Base-by-base conservation (phyloP, 2,888 invertebrate species). In the Orthosia cruda region DNA sequence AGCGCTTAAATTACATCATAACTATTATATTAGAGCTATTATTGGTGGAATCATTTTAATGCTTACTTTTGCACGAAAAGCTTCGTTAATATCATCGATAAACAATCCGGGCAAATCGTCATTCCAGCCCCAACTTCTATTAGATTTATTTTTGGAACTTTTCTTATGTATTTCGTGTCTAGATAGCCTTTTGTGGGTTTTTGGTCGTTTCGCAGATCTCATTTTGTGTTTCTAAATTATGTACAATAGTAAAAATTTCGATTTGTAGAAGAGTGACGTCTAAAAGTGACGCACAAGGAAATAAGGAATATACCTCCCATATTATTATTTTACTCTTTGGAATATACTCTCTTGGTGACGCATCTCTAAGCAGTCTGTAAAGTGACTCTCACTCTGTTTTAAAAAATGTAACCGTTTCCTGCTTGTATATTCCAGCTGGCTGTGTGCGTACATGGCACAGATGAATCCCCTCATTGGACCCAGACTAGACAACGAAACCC, bases 401-500 rank as follows among this genome's bases (percentile, higher is more conserved):
- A 11, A 32, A 23, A 52, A 11, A 54, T 18, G 45, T 70, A 26
- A 71, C 13, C 16, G 12, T 62, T 15, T 40, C 13, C 94, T 98
- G 52, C 9, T 13, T 98, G 13, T 97, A 97, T 97, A 97, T 97
- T 93, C 63, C 95, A 98, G 98, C 95, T 99, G 99, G 99, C 95
- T 99, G 87, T 99, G 98, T 91, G 98, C 98, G 87, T 99, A 99
- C 92, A 98, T 99, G 98, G 98, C 98, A 7, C 99, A 99, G 95
- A 98, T 99, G 98, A 99, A 99, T 95, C 99, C 99, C 0, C 96
- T 99, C 70, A 98, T 99, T 83, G 99, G 99, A 47, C 99, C 99
- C 68, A 98, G 98, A 96, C 96, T 99, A 9, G 96, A 97, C 87
- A 97, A 97, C 86, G 97, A 97, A 58, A 98, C 98, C 0, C 96